A percentile compares a stretch with the other conserved stretches of the same genome.
Evolutionary conservation across 2,888 invertebrate genomes (phyloP).

Genomic region (Argyresthia goedartella): DNA sequence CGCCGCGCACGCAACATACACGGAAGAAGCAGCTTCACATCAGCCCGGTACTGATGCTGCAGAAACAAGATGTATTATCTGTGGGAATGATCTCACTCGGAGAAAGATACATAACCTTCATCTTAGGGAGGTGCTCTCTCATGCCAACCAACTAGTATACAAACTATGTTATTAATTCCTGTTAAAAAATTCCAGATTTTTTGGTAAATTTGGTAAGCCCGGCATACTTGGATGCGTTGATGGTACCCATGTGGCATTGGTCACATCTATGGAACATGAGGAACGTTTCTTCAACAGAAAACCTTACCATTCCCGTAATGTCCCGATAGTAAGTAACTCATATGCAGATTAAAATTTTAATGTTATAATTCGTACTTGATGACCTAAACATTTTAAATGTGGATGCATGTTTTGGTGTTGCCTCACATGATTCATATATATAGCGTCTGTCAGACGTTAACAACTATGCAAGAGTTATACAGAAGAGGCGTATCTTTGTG

Average conservation of each 20-base stretch:
- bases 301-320: background rate
- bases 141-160: too few species aligned
- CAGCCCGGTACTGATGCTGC: too few species aligned
- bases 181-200: background rate
- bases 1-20: too few species aligned
- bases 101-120: too few species aligned
- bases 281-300: background rate
- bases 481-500: too few species aligned
- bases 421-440: background rate
- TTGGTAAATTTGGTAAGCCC: background rate
- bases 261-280: background rate
- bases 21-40: too few species aligned
- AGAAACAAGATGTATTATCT: too few species aligned
- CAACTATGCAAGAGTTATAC: too few species aligned
- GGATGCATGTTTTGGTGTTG: background rate
- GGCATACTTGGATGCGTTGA: slow-evolving; percentile 1
- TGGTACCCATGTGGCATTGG: background rate
- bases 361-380: background rate
- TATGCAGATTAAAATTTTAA: too few species aligned
- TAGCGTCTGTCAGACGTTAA: background rate
- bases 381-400: background rate
- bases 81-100: too few species aligned
- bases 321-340: background rate
- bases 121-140: too few species aligned
- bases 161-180: too few species aligned